Percentiles rank a stretch among this genome's conserved stretches.
Evolutionary conservation across 35 echinoderm and acorn worm species (phyloP).

Genomic region (Heliocidaris tuberculata): DNA sequence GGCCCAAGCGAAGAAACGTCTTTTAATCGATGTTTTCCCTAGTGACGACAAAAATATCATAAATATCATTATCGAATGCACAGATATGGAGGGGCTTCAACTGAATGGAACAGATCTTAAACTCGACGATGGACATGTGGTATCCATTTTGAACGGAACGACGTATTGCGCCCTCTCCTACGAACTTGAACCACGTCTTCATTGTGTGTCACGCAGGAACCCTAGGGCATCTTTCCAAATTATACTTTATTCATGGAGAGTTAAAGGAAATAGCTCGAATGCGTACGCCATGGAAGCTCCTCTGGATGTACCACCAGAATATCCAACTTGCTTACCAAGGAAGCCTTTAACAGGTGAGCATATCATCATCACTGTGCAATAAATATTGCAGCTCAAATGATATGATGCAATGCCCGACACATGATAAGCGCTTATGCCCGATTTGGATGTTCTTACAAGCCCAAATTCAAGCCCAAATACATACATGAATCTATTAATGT

Average conservation of each 20-base stretch:
- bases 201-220: constrained; percentile 18
- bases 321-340: not conserved
- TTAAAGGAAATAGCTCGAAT: not conserved
- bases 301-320: not conserved
- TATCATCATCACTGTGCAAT: not conserved
- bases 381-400: too few species aligned
- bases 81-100: not conserved
- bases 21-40: constrained; percentile 3
- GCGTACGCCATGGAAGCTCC: constrained; percentile 34
- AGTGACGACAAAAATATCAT: not conserved
- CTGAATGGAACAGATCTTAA: not conserved
- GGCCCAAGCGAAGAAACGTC: not conserved
- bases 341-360: not conserved
- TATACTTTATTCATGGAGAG: constrained; percentile 20
- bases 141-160: not conserved
- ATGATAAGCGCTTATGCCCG: too few species aligned
- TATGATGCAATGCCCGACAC: too few species aligned
- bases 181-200: not conserved
- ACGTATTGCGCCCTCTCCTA: not conserved
- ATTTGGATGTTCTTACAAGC: too few species aligned
- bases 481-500: too few species aligned
- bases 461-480: too few species aligned
- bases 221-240: not conserved
- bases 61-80: not conserved
- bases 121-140: not conserved